Conservation (phyloP, 1,140 invertebrate species). For the Acromyrmex heyeri region DNA sequence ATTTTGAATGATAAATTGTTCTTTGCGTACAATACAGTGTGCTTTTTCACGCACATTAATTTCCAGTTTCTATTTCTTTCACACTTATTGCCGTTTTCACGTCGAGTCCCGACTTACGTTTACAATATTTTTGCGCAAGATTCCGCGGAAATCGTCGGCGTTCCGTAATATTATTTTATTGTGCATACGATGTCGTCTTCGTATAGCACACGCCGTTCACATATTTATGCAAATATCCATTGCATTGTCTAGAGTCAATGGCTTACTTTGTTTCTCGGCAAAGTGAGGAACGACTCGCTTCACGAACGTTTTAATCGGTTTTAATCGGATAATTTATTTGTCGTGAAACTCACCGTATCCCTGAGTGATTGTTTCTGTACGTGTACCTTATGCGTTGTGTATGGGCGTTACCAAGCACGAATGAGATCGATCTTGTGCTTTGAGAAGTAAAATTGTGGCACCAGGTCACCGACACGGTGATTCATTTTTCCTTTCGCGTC, state of each 20-base stretch:
- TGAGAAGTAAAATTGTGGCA: neutral
- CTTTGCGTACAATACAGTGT: neutral
- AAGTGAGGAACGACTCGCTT: constrained; percentile 1
- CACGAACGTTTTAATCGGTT: constrained; percentile 76
- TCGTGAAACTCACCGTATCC: neutral
- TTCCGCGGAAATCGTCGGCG: constrained; percentile 11
- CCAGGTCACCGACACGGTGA: neutral
- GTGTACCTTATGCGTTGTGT: neutral
- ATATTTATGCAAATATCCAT: constrained; percentile 80
- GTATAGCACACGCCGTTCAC: constrained; percentile 39
- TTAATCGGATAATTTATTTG: constrained; percentile 67
- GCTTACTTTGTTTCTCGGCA: constrained; percentile 20
- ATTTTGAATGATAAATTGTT: neutral
- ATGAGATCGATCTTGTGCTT: constrained; percentile 15
- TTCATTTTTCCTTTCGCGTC: constrained; percentile 31
- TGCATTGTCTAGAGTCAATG: constrained; percentile 73
- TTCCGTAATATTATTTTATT: constrained; percentile 8
- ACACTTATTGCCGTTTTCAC: neutral
- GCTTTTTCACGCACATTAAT: neutral
- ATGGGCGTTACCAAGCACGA: neutral
- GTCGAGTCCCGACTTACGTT: neutral
- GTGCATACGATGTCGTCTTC: constrained; percentile 12
- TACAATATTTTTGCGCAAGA: constrained; percentile 3
- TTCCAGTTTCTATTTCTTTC: neutral
- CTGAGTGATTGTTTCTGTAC: neutral